Percentiles rank a stretch among this genome's conserved stretches.
phyloP scores from a whole-genome alignment of 1,140 invertebrate genomes.

The Conus betulinus region DNA sequence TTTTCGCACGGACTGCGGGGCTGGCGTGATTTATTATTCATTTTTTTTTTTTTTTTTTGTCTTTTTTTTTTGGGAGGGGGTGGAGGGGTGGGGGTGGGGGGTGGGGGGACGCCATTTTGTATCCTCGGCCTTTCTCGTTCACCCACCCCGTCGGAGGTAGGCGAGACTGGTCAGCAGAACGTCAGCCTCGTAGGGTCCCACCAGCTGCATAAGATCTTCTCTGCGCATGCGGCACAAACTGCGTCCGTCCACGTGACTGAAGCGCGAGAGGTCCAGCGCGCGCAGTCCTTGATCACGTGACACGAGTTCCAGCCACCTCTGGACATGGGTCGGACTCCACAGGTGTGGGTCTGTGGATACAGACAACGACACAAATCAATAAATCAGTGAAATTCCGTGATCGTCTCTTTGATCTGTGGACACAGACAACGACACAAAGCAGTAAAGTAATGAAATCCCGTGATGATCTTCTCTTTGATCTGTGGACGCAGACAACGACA shows the following conservation, averaged over 20 bases:
- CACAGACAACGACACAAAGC: neutral
- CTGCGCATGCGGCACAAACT: constrained; percentile 78
- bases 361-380: neutral
- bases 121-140: too few relatives aligned
- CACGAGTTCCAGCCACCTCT: constrained; percentile 82
- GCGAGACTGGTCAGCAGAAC: constrained; percentile 67
- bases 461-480: too few relatives aligned
- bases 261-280: constrained; percentile 76
- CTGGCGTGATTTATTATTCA: too few relatives aligned
- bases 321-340: constrained; percentile 81
- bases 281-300: constrained; percentile 80
- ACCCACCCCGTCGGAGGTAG: constrained; percentile 67
- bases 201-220: constrained; percentile 67
- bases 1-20: too few relatives aligned
- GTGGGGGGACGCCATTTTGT: too few relatives aligned
- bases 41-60: too few relatives aligned
- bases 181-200: constrained; percentile 65
- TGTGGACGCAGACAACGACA: neutral
- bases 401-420: neutral
- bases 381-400: neutral
- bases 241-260: constrained; percentile 79
- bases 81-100: too few relatives aligned
- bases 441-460: too few relatives aligned
- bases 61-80: too few relatives aligned
- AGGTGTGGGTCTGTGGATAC: constrained; percentile 80